phyloP scores from a whole-genome alignment of 2,797 vertebrate genomes.

The Rachycentron canadum region DNA sequence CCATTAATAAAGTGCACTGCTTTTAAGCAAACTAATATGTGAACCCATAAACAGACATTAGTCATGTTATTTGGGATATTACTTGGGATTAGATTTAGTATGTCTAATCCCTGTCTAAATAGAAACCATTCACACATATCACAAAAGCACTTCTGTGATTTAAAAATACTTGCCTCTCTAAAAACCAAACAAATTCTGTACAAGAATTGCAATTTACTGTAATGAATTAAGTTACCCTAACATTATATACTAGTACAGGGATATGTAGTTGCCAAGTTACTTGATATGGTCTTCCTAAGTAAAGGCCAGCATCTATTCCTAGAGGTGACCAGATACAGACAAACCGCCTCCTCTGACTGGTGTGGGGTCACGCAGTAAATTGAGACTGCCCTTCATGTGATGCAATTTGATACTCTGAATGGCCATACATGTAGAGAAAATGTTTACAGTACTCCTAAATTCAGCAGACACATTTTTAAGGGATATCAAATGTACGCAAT shows the following conservation, averaged over 20 bases:
- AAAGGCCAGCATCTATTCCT: slow-evolving; percentile 86
- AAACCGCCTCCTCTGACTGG: slow-evolving; percentile 53
- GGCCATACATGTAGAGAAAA: slow-evolving; percentile 63
- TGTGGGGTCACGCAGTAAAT: slow-evolving; percentile 70
- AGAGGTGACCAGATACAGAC: slow-evolving; percentile 78
- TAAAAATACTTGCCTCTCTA: neutral
- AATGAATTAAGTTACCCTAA: slow-evolving; percentile 34
- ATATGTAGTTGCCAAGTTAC: slow-evolving; percentile 61
- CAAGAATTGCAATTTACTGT: neutral
- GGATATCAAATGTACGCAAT: neutral
- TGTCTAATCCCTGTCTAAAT: neutral
- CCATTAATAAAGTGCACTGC: too few relatives aligned
- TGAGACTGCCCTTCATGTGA: slow-evolving; percentile 76
- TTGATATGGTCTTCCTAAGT: slow-evolving; percentile 68
- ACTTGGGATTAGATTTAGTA: neutral
- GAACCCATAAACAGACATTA: neutral
- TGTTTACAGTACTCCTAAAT: slow-evolving; percentile 56
- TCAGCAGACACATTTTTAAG: slow-evolving; percentile 27
- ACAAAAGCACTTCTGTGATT: neutral
- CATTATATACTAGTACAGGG: slow-evolving; percentile 26
- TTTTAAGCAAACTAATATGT: too few relatives aligned
- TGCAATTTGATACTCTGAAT: slow-evolving; percentile 81
- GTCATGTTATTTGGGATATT: neutral
- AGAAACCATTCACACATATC: neutral
- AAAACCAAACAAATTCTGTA: slow-evolving; percentile 5